These are phyloP conservation scores for Acridotheres tristis DNA, from an alignment of 2,797 vertebrate species.

Conservation along the genomic window DNA sequence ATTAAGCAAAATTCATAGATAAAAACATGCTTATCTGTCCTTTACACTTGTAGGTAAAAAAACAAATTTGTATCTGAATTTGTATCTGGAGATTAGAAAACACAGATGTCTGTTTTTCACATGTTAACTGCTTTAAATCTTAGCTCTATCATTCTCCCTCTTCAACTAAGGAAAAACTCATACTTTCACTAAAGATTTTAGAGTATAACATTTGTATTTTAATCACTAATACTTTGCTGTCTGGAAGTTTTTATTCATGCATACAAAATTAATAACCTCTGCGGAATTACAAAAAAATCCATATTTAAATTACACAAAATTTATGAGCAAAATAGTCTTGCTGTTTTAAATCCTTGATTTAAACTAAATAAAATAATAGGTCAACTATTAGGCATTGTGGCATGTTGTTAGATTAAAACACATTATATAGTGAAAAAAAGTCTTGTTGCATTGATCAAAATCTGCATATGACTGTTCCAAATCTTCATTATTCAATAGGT, in stretches of 20 bases:
- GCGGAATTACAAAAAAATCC: background rate
- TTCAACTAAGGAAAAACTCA: background rate
- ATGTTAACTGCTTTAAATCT: background rate
- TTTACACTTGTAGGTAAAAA: background rate
- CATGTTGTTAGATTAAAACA: background rate
- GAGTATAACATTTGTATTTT: background rate
- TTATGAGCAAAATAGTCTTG: background rate
- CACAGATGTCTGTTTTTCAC: background rate
- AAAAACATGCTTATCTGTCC: background rate
- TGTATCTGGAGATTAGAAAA: background rate
- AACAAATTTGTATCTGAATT: background rate
- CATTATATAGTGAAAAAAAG: background rate
- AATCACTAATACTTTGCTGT: background rate
- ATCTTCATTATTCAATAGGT: background rate
- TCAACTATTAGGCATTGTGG: background rate
- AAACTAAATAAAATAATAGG: background rate
- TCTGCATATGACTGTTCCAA: background rate
- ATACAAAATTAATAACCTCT: background rate
- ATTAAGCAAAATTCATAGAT: background rate
- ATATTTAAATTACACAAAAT: background rate
- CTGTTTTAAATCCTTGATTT: background rate
- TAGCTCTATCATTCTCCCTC: background rate
- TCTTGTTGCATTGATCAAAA: background rate
- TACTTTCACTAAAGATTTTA: background rate
- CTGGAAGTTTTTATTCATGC: background rate